Evolutionary conservation across 2,888 invertebrate genomes (phyloP).

Genomic region (Leptura quadrifasciata): DNA sequence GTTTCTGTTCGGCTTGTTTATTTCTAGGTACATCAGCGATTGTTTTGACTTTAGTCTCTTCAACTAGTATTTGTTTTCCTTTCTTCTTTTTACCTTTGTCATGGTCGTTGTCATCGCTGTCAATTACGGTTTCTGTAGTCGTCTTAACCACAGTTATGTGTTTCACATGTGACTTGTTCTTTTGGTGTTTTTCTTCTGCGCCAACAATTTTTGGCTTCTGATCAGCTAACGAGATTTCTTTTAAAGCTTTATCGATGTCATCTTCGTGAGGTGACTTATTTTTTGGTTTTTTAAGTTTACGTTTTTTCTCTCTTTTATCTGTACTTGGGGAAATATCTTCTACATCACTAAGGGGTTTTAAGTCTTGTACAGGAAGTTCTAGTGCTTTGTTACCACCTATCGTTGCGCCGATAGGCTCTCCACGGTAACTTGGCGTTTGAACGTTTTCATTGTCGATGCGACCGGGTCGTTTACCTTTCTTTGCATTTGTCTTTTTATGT

Average conservation of each 20-base stretch:
- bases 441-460: constrained; percentile 62
- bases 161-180: constrained; percentile 49
- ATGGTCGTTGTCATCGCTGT: constrained; percentile 32
- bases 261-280: constrained; percentile 32
- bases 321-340: constrained; percentile 64
- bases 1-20: background rate
- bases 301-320: constrained; percentile 57
- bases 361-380: constrained; percentile 63
- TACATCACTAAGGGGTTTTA: constrained; percentile 63
- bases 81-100: constrained; percentile 39
- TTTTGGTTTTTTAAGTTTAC: constrained; percentile 39
- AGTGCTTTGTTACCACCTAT: constrained; percentile 64
- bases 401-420: constrained; percentile 65
- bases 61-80: constrained; percentile 16
- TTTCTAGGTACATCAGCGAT: background rate
- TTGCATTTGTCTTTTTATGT: constrained; percentile 63
- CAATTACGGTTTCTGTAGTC: constrained; percentile 22
- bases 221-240: constrained; percentile 32
- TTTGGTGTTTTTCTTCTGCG: constrained; percentile 44
- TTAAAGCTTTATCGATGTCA: constrained; percentile 43
- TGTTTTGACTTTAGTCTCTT: background rate
- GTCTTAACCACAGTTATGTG: background rate
- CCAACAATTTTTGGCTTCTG: constrained; percentile 44
- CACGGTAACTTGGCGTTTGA: constrained; percentile 64
- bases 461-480: constrained; percentile 67